Conservation (phyloP, 2,113 vertebrate genomes). For the Emydura subglobosa region DNA sequence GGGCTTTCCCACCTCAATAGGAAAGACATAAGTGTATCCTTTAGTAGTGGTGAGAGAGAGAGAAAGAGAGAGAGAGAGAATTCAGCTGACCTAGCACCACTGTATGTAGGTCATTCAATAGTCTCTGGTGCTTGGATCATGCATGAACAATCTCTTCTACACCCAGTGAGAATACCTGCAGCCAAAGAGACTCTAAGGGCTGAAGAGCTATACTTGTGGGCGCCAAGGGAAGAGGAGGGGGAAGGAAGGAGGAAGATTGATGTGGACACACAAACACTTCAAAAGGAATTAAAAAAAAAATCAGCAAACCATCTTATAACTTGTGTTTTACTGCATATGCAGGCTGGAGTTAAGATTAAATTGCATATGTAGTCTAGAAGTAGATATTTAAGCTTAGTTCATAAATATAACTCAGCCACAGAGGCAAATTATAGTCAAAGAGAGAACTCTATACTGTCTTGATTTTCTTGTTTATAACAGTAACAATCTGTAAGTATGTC, state of each 20-base stretch:
- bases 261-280: background rate
- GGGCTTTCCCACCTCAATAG: background rate
- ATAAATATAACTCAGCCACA: background rate
- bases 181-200: background rate
- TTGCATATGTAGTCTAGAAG: background rate
- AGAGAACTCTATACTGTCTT: accelerated
- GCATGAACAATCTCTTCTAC: background rate
- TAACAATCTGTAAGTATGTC: background rate
- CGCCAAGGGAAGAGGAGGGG: background rate
- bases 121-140: background rate
- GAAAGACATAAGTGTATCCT: background rate
- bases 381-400: background rate
- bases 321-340: background rate
- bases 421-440: background rate
- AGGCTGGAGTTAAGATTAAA: constrained; percentile 17
- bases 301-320: background rate
- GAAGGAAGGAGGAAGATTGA: background rate
- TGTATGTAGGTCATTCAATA: background rate
- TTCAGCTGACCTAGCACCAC: background rate
- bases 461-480: background rate
- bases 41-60: background rate
- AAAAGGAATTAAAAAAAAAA: background rate
- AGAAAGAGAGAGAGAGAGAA: background rate
- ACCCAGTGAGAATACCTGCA: background rate
- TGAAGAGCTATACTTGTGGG: background rate